phyloP scores from a whole-genome alignment of 2,888 invertebrate species.

The Microplitis manilae region DNA sequence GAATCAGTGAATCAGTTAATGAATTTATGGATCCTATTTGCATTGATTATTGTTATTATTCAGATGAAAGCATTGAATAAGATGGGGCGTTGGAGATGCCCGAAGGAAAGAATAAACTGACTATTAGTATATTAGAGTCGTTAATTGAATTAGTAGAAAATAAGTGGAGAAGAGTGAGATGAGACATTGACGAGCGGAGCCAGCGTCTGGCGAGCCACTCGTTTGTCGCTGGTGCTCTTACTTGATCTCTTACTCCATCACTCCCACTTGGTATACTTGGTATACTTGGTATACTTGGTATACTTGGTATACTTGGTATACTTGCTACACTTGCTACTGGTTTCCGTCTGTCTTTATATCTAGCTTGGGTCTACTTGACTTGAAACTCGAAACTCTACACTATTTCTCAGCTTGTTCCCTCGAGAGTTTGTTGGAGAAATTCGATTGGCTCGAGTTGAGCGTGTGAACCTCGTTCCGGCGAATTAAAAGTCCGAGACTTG shows the following conservation, averaged over 20 bases:
- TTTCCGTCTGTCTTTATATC: not conserved
- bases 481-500: slow-evolving; percentile 29
- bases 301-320: too few species aligned
- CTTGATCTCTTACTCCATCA: too few species aligned
- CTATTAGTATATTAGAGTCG: slow-evolving; percentile 11
- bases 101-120: not conserved
- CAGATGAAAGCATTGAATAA: too few species aligned
- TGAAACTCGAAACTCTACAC: not conserved
- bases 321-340: not conserved
- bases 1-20: too few species aligned
- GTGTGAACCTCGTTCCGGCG: slow-evolving; percentile 24
- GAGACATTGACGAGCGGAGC: slow-evolving; percentile 32
- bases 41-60: too few species aligned
- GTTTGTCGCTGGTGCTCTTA: not conserved
- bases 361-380: not conserved
- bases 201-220: slow-evolving; percentile 22
- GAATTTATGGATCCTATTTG: too few species aligned
- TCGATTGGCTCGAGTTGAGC: slow-evolving; percentile 33
- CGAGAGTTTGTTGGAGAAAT: slow-evolving; percentile 28
- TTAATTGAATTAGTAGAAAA: slow-evolving; percentile 48
- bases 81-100: too few species aligned
- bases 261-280: too few species aligned
- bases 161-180: slow-evolving; percentile 30
- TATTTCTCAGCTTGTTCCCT: slow-evolving; percentile 4
- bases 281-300: not conserved